Evolutionary conservation across 2,888 invertebrate genomes (phyloP).

Genomic region (Magallana nippona): DNA sequence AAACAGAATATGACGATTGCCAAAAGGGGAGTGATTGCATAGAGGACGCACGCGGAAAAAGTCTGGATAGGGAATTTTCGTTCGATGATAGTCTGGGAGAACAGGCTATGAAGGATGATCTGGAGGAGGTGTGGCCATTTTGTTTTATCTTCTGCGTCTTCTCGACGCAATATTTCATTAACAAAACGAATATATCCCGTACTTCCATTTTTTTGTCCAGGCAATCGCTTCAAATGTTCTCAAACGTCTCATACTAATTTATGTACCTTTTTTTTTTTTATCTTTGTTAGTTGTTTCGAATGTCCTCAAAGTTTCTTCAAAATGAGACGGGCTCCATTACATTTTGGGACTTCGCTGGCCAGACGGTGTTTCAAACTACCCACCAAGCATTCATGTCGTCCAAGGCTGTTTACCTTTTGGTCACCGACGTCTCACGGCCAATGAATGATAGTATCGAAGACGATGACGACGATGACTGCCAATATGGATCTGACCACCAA

Average conservation of each 20-base stretch:
- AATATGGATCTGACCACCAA: neutral
- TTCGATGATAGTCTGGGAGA: neutral
- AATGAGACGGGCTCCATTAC: constrained; percentile 11
- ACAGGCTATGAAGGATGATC: neutral
- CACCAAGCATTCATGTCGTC: constrained; percentile 40
- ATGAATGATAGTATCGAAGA: constrained; percentile 20
- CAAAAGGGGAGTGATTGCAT: no score
- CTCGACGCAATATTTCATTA: no score
- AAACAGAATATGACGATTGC: no score
- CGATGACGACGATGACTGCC: constrained; percentile 23
- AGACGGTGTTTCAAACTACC: constrained; percentile 40
- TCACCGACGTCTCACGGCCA: constrained; percentile 16
- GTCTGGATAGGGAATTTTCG: neutral
- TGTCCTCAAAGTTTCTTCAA: constrained; percentile 20
- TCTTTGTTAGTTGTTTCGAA: neutral
- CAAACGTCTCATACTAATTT: neutral
- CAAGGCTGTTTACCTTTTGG: constrained; percentile 38
- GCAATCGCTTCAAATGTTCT: no score
- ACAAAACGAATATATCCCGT: no score
- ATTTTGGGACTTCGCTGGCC: constrained; percentile 45
- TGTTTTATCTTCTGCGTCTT: no score
- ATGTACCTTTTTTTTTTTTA: neutral
- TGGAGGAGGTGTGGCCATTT: neutral
- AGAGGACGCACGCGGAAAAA: no score
- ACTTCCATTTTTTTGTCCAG: no score